phyloP scores from a whole-genome alignment of 1,140 invertebrate genomes.

The Acromyrmex heyeri region DNA sequence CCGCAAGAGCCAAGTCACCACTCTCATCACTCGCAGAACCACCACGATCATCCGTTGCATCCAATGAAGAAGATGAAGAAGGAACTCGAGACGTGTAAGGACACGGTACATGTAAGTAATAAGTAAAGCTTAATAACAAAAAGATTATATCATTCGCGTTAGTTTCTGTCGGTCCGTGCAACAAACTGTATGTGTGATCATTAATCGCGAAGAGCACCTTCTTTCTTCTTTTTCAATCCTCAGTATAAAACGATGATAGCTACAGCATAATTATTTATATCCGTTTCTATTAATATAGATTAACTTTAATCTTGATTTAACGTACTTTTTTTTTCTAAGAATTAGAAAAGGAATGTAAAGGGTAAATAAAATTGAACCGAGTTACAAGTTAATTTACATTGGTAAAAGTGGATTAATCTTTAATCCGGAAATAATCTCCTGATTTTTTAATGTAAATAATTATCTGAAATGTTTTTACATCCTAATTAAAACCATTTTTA shows the following conservation, averaged over 20 bases:
- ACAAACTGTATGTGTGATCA: too few species aligned
- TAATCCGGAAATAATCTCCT: too few species aligned
- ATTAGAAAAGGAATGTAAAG: too few species aligned
- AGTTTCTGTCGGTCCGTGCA: not conserved
- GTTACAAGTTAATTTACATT: too few species aligned
- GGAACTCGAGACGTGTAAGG: slow-evolving; percentile 83
- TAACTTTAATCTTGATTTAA: too few species aligned
- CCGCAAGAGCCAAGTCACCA: slow-evolving; percentile 87
- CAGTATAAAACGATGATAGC: not conserved
- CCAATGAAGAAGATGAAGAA: slow-evolving; percentile 85
- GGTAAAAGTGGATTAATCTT: too few species aligned
- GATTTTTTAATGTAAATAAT: too few species aligned
- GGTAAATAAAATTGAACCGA: too few species aligned
- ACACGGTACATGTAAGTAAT: slow-evolving; percentile 84
- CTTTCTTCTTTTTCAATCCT: not conserved
- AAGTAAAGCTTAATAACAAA: slow-evolving; percentile 5
- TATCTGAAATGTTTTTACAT: too few species aligned
- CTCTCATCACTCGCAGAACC: slow-evolving; percentile 84
- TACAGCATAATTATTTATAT: not conserved
- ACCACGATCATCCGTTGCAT: slow-evolving; percentile 86
- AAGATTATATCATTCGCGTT: not conserved
- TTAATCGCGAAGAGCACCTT: not conserved
- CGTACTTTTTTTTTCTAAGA: too few species aligned
- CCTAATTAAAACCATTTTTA: too few species aligned
- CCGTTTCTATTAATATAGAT: too few species aligned